Conservation (phyloP, 2,113 vertebrate genomes). For the Campylorhamphus procurvoides region DNA sequence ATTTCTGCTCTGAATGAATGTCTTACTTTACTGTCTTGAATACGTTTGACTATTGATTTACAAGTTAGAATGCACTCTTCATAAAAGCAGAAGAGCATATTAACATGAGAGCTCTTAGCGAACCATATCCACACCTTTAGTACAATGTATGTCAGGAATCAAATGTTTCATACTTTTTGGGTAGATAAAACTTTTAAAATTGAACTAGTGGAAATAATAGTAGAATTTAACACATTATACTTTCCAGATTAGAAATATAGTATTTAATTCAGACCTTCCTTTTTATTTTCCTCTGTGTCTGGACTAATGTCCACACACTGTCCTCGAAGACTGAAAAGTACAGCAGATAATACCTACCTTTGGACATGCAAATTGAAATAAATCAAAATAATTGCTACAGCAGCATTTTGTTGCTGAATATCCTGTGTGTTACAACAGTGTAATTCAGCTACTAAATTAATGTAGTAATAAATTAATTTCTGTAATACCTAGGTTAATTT, state of each 20-base stretch:
- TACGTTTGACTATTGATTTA: background rate
- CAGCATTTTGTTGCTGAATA: background rate
- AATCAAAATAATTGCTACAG: background rate
- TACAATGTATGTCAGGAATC: background rate
- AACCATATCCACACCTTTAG: background rate
- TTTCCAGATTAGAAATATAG: background rate
- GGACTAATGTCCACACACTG: background rate
- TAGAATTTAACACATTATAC: background rate
- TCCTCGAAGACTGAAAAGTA: background rate
- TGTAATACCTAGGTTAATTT: background rate
- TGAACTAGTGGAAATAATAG: background rate
- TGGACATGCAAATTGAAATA: background rate
- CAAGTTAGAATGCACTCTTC: background rate
- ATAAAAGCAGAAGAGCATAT: background rate
- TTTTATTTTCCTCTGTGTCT: background rate
- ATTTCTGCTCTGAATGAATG: slow-evolving; percentile 1
- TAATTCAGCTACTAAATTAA: background rate
- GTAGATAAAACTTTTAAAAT: background rate
- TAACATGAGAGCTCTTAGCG: background rate
- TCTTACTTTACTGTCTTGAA: background rate
- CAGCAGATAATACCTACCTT: background rate
- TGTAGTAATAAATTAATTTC: background rate
- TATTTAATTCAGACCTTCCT: background rate
- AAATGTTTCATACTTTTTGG: background rate
- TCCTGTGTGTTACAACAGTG: background rate